Conservation (phyloP, 2,113 vertebrate genomes). For the Rhabdornis inornatus region DNA sequence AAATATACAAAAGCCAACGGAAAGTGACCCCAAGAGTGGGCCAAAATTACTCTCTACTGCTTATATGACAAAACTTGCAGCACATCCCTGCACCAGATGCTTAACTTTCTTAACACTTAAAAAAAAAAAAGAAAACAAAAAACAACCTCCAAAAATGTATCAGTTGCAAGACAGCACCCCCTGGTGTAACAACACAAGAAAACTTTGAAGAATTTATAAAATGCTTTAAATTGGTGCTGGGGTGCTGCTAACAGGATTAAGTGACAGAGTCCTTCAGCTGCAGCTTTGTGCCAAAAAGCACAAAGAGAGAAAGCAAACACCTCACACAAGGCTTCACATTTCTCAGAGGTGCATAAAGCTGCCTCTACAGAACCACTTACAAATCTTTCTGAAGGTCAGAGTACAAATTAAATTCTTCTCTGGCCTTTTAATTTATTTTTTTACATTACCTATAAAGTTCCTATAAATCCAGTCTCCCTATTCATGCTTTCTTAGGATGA, state of each 20-base stretch:
- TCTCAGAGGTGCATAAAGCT: not conserved
- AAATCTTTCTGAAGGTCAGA: not conserved
- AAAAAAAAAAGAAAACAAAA: not conserved
- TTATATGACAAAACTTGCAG: not conserved
- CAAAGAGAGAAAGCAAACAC: fast-evolving
- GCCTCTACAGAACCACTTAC: not conserved
- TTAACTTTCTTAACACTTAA: not conserved
- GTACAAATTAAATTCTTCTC: not conserved
- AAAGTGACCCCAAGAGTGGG: not conserved
- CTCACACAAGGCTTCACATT: not conserved
- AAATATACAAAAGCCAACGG: not conserved
- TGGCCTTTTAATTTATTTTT: not conserved
- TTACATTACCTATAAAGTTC: not conserved
- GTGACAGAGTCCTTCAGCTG: not conserved
- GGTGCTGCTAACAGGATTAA: not conserved
- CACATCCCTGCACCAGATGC: not conserved
- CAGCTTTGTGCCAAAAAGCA: not conserved
- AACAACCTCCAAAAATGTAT: not conserved
- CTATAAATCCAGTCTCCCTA: not conserved
- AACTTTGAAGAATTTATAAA: not conserved
- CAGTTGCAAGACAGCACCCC: constrained; percentile 30
- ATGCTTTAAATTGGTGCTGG: not conserved
- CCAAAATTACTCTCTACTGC: not conserved
- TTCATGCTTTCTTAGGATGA: not conserved
- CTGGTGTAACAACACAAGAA: not conserved